Evolutionary conservation across 2,113 vertebrate genomes (phyloP).

Genomic region (Capricornis sumatraensis): DNA sequence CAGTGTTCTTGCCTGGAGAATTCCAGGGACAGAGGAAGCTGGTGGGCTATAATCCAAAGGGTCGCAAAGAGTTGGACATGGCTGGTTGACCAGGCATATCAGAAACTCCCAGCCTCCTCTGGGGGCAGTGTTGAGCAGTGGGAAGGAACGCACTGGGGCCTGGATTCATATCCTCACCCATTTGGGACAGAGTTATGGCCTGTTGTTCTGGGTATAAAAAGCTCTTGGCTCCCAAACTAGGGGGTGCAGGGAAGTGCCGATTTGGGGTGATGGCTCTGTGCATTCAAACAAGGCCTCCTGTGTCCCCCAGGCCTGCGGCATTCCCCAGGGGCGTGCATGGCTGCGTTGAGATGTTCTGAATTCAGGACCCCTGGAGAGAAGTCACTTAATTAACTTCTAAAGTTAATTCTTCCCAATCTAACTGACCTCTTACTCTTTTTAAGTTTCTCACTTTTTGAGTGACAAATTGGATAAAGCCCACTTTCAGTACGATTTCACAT

Average conservation of each 20-base stretch:
- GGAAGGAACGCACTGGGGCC: neutral
- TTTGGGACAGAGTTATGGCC: neutral
- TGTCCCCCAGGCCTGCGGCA: no score
- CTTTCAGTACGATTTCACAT: neutral
- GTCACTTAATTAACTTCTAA: neutral
- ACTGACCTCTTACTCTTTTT: neutral
- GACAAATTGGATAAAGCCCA: neutral
- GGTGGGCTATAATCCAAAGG: neutral
- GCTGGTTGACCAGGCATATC: neutral
- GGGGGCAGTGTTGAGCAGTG: neutral
- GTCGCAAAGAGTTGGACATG: neutral
- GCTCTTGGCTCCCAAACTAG: neutral
- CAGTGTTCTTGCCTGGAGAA: neutral
- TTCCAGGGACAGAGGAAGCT: neutral
- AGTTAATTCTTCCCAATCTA: neutral
- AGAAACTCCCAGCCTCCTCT: neutral
- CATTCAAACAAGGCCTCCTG: neutral
- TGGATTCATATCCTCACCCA: neutral
- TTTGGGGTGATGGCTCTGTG: neutral
- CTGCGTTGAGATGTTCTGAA: no score
- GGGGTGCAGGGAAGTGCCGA: neutral
- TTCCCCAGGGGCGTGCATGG: fast-evolving
- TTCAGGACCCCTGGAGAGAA: neutral
- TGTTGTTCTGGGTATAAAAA: neutral
- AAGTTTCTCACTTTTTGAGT: neutral